A percentile compares a stretch with the other conserved stretches of the same genome.
These are phyloP conservation scores for Alligator mississippiensis DNA, from an alignment of 2,113 vertebrate species.

Conservation along the genomic window DNA sequence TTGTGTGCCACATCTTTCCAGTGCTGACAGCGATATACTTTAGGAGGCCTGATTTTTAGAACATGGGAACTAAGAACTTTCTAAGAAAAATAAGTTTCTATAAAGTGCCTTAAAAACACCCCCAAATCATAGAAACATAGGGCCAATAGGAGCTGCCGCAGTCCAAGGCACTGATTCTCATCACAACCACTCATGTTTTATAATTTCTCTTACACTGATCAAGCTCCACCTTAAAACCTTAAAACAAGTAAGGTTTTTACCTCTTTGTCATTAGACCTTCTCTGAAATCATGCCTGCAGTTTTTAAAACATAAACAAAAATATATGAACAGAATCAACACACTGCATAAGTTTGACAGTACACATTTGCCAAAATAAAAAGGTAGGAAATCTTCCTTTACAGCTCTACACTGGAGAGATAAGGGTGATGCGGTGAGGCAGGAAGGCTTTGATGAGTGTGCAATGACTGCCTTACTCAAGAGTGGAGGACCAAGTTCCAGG, in stretches of 20 bases:
- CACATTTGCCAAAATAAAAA: background rate
- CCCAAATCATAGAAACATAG: background rate
- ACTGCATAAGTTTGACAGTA: background rate
- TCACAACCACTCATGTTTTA: background rate
- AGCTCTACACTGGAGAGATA: background rate
- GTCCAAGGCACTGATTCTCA: background rate
- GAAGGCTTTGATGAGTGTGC: background rate
- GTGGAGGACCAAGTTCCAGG: background rate
- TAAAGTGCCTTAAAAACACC: background rate
- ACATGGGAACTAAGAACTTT: background rate
- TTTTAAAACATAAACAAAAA: background rate
- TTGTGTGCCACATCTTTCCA: background rate
- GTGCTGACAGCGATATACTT: background rate
- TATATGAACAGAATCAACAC: background rate
- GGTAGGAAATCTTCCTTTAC: background rate
- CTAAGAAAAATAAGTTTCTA: background rate
- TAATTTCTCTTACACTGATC: background rate
- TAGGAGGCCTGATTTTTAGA: background rate
- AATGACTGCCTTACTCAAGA: background rate
- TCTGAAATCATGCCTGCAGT: background rate
- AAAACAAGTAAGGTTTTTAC: background rate
- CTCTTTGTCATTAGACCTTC: background rate
- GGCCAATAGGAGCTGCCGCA: background rate
- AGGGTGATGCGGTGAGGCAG: background rate
- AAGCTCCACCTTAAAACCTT: background rate